Conservation (phyloP, 2,113 vertebrate species). For the Martes martes region DNA sequence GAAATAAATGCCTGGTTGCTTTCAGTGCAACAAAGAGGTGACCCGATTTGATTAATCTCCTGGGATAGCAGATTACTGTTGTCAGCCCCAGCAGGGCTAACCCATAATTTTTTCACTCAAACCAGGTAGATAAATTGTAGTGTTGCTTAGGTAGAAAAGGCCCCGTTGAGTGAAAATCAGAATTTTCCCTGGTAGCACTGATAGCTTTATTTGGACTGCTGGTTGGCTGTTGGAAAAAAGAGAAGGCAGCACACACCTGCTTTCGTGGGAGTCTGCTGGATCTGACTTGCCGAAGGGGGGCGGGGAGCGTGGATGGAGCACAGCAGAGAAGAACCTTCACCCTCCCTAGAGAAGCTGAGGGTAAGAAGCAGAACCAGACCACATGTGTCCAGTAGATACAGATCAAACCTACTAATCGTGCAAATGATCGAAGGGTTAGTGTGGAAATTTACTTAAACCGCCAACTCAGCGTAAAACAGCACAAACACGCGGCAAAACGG, state of each 20-base stretch:
- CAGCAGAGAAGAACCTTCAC: neutral
- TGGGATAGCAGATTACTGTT: neutral
- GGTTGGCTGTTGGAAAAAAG: neutral
- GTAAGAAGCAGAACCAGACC: neutral
- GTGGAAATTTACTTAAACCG: slow-evolving; percentile 48
- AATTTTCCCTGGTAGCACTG: neutral
- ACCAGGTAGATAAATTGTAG: neutral
- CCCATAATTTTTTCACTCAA: neutral
- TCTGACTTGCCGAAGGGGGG: neutral
- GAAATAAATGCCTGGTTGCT: neutral
- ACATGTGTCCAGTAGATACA: slow-evolving; percentile 17
- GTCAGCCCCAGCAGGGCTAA: neutral
- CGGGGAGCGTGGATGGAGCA: neutral
- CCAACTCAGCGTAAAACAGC: slow-evolving; percentile 29
- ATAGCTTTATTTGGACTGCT: neutral
- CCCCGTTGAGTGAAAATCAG: neutral
- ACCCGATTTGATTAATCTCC: neutral
- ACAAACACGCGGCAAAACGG: neutral
- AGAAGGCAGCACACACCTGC: neutral
- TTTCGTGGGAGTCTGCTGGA: neutral
- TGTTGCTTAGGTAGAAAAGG: neutral
- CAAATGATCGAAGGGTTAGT: slow-evolving; percentile 46
- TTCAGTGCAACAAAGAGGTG: neutral
- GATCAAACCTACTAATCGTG: slow-evolving; percentile 21
- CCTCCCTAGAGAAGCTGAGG: neutral